A percentile compares a stretch with the other conserved stretches of the same genome.
These are phyloP conservation scores for Drosophila buzzatii DNA, from an alignment of 2,888 invertebrate genomes.

Conservation along the genomic window DNA sequence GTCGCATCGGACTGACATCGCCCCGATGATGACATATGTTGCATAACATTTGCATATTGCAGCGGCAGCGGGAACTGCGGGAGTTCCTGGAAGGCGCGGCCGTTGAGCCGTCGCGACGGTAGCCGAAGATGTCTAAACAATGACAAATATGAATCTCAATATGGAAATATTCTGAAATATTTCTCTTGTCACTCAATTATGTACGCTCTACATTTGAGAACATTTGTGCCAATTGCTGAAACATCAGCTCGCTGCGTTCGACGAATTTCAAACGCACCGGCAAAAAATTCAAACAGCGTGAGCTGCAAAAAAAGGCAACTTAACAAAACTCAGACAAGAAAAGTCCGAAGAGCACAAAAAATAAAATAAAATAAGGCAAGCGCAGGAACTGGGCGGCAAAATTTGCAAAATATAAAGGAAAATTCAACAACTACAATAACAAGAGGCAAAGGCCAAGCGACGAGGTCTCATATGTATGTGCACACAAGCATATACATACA, in stretches of 20 bases:
- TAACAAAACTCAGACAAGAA: slow-evolving; percentile 43
- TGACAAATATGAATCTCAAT: slow-evolving; percentile 69
- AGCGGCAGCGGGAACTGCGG: slow-evolving; percentile 1
- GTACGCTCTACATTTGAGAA: slow-evolving; percentile 54
- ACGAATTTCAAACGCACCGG: slow-evolving; percentile 58
- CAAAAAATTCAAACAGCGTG: slow-evolving; percentile 55
- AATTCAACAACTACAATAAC: slow-evolving; percentile 15
- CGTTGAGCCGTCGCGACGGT: slow-evolving; percentile 44
- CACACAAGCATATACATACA: slow-evolving; percentile 2
- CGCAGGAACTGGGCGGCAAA: slow-evolving; percentile 63
- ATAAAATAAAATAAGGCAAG: slow-evolving; percentile 14
- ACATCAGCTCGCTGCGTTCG: slow-evolving; percentile 32
- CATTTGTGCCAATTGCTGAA: slow-evolving; percentile 22
- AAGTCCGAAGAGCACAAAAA: slow-evolving; percentile 26
- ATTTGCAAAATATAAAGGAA: slow-evolving; percentile 47
- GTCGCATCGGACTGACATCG: slow-evolving; percentile 25
- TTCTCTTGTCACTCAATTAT: slow-evolving; percentile 51
- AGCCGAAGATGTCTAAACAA: slow-evolving; percentile 62
- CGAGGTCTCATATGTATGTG: slow-evolving; percentile 26
- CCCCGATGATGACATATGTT: slow-evolving; percentile 62
- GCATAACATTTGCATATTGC: slow-evolving; percentile 74
- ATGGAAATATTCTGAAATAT: slow-evolving; percentile 47
- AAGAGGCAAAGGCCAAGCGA: slow-evolving; percentile 43
- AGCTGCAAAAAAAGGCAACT: slow-evolving; percentile 33
- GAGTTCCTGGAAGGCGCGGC: slow-evolving; percentile 44